Percentiles rank a stretch among this genome's conserved stretches.
Evolutionary conservation across 2,113 vertebrate genomes (phyloP).

Genomic region (Cryptomyrus ogoouensis): DNA sequence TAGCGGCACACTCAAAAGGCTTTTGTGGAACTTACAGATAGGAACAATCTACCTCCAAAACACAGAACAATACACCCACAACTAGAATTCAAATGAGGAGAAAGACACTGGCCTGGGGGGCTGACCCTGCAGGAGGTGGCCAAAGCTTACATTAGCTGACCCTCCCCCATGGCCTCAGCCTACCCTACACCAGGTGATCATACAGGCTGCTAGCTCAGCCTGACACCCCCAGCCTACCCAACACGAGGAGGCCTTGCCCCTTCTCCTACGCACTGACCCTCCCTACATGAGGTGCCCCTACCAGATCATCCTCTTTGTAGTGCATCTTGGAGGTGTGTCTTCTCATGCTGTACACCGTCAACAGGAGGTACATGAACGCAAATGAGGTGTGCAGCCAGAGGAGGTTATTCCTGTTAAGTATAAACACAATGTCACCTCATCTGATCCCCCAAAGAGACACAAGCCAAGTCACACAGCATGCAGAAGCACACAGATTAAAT

Average conservation of each 20-base stretch:
- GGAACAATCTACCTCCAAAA: neutral
- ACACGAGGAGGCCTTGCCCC: neutral
- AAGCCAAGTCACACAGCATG: neutral
- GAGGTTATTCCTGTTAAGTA: conserved; percentile 73
- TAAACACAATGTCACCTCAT: neutral
- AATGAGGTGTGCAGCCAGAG: conserved; percentile 94
- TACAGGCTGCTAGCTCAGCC: neutral
- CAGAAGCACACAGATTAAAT: neutral
- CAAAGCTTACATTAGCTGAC: neutral
- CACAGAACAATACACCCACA: neutral
- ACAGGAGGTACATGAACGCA: conserved; percentile 91
- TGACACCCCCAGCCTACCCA: neutral
- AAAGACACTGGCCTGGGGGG: neutral
- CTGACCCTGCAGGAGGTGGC: neutral
- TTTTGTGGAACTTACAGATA: neutral
- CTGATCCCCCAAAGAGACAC: neutral
- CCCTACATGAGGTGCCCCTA: conserved; percentile 35
- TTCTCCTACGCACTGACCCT: neutral
- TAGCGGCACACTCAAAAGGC: neutral
- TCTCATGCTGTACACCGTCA: conserved; percentile 96
- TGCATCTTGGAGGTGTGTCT: conserved; percentile 97
- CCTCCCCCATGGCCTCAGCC: neutral
- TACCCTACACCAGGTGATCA: neutral
- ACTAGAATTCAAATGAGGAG: neutral
- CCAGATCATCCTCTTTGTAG: conserved; percentile 96